Evolutionary conservation across 2,888 invertebrate species (phyloP).

Genomic region (Caradrina clavipalpis): DNA sequence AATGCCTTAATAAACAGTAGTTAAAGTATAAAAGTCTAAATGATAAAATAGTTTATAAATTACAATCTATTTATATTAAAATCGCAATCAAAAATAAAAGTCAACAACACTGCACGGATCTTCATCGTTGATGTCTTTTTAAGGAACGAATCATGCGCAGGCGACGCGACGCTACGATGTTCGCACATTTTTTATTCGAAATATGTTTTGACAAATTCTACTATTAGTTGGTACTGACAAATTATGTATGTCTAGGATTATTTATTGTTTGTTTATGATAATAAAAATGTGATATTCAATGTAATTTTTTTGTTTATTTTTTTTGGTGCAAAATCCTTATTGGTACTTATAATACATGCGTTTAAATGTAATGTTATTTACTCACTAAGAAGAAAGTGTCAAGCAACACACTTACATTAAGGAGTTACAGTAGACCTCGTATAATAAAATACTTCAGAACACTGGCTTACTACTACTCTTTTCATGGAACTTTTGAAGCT

Average conservation of each 20-base stretch:
- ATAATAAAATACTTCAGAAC: neutral
- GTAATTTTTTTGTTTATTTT: conserved; percentile 14
- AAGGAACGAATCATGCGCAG: conserved; percentile 54
- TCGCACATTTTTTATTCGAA: conserved; percentile 19
- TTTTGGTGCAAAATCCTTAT: neutral
- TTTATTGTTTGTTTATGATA: conserved; percentile 34
- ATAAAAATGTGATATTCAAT: conserved; percentile 17
- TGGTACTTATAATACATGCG: too few species aligned
- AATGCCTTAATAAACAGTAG: neutral
- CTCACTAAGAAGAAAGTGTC: neutral
- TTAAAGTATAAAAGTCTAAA: neutral
- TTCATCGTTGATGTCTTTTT: conserved; percentile 76
- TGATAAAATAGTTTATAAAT: neutral
- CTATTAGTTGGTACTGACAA: conserved; percentile 18
- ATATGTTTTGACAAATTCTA: conserved; percentile 24
- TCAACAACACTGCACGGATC: conserved; percentile 10
- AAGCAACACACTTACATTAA: neutral
- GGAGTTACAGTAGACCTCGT: neutral
- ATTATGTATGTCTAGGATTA: conserved; percentile 11
- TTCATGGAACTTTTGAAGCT: neutral
- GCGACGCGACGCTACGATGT: conserved; percentile 38
- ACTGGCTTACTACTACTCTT: neutral
- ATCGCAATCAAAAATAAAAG: conserved; percentile 12
- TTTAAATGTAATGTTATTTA: neutral
- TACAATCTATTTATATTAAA: conserved; percentile 2